These are phyloP conservation scores for Leucophenga varia DNA, from an alignment of 1,140 invertebrate species.

Conservation along the genomic window DNA sequence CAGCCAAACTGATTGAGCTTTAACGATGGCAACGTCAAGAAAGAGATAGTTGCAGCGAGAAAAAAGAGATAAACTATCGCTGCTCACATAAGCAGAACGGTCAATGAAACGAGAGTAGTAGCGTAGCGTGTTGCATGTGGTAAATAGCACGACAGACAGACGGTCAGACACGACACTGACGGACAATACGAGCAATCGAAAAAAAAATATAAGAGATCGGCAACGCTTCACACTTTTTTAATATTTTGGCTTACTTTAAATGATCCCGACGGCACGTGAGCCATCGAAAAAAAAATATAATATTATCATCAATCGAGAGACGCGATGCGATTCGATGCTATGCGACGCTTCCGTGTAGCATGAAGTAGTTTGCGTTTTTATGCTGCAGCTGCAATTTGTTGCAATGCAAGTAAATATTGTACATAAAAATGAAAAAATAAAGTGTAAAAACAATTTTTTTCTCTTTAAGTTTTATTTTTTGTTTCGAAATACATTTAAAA, in stretches of 20 bases:
- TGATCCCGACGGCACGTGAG: background rate
- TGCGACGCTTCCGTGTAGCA: background rate
- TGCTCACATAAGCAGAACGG: constrained; percentile 35
- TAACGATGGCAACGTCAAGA: too few relatives aligned
- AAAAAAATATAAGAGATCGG: too few relatives aligned
- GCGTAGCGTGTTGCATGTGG: constrained; percentile 11
- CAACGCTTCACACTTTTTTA: background rate
- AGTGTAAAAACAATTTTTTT: constrained; percentile 21
- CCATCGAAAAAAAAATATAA: background rate
- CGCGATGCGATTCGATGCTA: constrained; percentile 32
- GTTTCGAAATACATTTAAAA: too few relatives aligned
- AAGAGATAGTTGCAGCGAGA: constrained; percentile 42
- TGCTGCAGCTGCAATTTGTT: constrained; percentile 47
- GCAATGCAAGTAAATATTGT: constrained; percentile 20
- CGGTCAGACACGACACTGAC: background rate
- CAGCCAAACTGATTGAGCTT: constrained; percentile 7
- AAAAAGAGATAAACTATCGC: constrained; percentile 14
- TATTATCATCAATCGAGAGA: constrained; percentile 36
- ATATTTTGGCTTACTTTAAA: constrained; percentile 4
- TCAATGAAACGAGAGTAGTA: constrained; percentile 5
- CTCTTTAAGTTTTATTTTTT: too few relatives aligned
- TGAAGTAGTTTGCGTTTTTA: background rate
- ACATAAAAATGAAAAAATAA: constrained; percentile 22
- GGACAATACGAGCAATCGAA: too few relatives aligned
- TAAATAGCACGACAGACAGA: constrained; percentile 8